Evolutionary conservation across 2,113 vertebrate genomes (phyloP), one percentile per base, ranked within the genome.

Genomic region (Cercocebus atys): DNA sequence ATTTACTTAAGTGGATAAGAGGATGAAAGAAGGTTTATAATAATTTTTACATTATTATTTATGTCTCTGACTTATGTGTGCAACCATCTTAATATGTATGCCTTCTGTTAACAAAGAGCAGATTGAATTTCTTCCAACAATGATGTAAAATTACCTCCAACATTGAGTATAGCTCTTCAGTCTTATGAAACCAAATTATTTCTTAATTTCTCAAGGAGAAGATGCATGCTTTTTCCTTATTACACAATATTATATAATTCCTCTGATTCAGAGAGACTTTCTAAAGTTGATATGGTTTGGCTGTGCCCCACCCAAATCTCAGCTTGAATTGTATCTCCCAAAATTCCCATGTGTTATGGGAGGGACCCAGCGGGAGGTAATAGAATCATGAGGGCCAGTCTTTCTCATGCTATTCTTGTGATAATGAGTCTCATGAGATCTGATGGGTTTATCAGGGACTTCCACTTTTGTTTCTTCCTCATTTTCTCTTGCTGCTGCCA

Each of bases 161-260:
- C 17, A 59, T 22, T 81, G 45, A 61, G 84, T 70, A 85, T 18
- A 72, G 23, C 35, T 78, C 47, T 86, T 95, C 40, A 85, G 17
- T 66, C 35, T 93, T 30, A 84, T 75, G 8, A 52, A 93, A 68
- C 10, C 40, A 17, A 87, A 80, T 80, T 90, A 68, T 73, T 83
- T 81, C 50, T 97, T 93, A 93, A 70, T 52, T 95, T 91, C 40
- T 84, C 27, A 90, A 90, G 68, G 30, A 79, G 12, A 96, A 68
- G 25, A 57, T 93, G 17, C 59, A 72, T 95, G 3, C 4, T 40
- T 96, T 1, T 66, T 92, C 85, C 9, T 88, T 55, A 85, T 64
- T 59, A 72, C 0, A 79, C 6, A 6, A 52, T 88, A 88, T 66
- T 68, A n/a, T 8, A 82, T 59, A 94, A 52, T 96, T 97, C 16